Conservation (phyloP, 64 coral and sea anemone species). For the Hydrozoanthus tunicans region DNA sequence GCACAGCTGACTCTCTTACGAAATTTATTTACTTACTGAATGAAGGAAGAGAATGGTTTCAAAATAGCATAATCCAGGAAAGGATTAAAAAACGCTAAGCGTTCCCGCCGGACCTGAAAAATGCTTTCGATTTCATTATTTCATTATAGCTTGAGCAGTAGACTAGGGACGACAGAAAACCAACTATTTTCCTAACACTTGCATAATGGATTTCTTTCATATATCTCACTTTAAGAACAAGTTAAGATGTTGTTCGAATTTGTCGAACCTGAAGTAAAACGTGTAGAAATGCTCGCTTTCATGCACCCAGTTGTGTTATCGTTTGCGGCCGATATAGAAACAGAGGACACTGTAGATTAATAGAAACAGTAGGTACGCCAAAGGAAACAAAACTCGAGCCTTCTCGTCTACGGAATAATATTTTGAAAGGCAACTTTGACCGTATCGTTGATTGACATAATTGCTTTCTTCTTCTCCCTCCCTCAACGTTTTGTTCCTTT, state of each 20-base stretch:
- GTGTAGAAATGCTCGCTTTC: not conserved
- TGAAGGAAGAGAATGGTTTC: no score
- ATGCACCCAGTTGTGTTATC: not conserved
- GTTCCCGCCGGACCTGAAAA: not conserved
- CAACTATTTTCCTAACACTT: no score
- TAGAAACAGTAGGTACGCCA: not conserved
- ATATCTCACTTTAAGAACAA: not conserved
- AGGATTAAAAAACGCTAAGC: not conserved
- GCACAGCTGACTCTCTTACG: no score
- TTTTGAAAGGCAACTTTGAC: not conserved
- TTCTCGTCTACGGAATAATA: slow-evolving; percentile 1
- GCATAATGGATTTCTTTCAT: no score
- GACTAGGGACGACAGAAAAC: no score
- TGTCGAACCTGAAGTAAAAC: not conserved
- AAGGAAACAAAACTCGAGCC: slow-evolving; percentile 1
- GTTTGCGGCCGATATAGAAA: not conserved
- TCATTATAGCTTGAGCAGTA: no score
- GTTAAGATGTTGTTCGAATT: not conserved
- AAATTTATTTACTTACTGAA: no score
- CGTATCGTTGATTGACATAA: not conserved
- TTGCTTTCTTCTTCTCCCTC: not conserved
- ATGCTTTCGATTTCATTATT: not conserved
- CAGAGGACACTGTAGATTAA: not conserved
- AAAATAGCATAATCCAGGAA: not conserved
- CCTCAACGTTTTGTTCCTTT: not conserved